phyloP scores from a whole-genome alignment of 2,888 invertebrate species.

The Cantharis rustica region DNA sequence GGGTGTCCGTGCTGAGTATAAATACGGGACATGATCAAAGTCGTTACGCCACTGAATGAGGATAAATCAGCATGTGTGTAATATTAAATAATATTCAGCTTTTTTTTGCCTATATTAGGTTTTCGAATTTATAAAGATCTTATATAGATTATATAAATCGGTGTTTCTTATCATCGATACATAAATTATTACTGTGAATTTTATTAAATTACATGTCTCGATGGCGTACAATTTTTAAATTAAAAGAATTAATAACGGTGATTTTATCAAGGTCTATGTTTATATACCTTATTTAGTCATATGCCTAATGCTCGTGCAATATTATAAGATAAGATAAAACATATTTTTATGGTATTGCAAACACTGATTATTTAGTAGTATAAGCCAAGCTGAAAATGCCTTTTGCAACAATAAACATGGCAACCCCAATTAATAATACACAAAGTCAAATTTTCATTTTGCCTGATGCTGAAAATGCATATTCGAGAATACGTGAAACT shows the following conservation, averaged over 20 bases:
- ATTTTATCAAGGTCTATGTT: neutral
- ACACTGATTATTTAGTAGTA: neutral
- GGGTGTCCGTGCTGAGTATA: too few species aligned
- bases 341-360: neutral
- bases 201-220: too few species aligned
- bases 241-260: neutral
- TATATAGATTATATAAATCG: too few species aligned
- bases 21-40: too few species aligned
- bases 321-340: neutral
- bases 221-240: neutral
- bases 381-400: neutral
- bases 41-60: too few species aligned
- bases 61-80: too few species aligned
- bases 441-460: slow-evolving; percentile 15
- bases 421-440: slow-evolving; percentile 11
- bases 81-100: too few species aligned
- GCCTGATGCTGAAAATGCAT: neutral
- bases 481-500: neutral
- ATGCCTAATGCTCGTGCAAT: neutral
- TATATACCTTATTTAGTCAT: neutral
- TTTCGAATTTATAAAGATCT: too few species aligned
- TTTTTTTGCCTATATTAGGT: too few species aligned
- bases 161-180: too few species aligned
- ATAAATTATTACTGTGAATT: too few species aligned
- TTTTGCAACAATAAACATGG: slow-evolving; percentile 3